Conservation (phyloP, 2,113 vertebrate species). For the Leiothrix lutea region DNA sequence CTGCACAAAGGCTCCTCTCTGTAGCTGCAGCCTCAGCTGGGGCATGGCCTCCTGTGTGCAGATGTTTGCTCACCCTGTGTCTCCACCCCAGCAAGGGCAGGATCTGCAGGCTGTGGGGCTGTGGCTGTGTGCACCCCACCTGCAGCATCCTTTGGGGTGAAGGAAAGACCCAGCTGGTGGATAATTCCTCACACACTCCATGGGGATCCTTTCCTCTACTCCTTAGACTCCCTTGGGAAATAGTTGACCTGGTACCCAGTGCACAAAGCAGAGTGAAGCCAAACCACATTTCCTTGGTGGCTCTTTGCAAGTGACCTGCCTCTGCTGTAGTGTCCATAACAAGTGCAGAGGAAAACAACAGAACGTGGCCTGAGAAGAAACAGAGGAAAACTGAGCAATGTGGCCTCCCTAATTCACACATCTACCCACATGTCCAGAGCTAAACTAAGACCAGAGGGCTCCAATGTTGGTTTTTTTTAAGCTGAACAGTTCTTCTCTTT, state of each 20-base stretch:
- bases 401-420: neutral
- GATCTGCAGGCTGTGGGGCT: neutral
- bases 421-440: neutral
- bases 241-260: neutral
- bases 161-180: neutral
- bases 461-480: neutral
- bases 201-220: neutral
- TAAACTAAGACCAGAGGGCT: neutral
- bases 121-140: neutral
- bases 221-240: neutral
- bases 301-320: neutral
- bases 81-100: neutral
- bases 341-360: neutral
- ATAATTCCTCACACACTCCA: neutral
- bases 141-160: neutral
- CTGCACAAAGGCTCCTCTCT: conserved; percentile 2
- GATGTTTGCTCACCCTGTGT: neutral
- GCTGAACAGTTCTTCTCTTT: neutral
- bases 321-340: neutral
- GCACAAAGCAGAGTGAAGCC: neutral
- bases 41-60: neutral
- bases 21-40: neutral
- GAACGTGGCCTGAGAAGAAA: neutral
- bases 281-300: neutral
- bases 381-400: neutral